These are phyloP conservation scores for Lordiphosa mommai DNA, from an alignment of 1,140 invertebrate genomes.

Conservation along the genomic window DNA sequence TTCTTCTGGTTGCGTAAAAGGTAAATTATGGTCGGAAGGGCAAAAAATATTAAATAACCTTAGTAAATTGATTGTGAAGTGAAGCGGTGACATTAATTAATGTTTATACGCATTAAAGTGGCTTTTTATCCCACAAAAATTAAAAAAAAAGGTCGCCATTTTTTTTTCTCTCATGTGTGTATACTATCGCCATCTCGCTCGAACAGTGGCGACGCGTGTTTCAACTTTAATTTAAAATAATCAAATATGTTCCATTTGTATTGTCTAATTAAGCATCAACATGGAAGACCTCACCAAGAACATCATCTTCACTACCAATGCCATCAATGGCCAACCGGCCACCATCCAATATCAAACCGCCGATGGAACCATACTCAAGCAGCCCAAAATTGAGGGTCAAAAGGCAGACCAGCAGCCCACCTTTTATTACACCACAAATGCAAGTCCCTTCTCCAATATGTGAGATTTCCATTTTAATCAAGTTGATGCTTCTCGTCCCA, in stretches of 20 bases:
- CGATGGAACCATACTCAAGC: conserved; percentile 77
- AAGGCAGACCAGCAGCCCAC: conserved; percentile 82
- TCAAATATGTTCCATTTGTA: conserved; percentile 4
- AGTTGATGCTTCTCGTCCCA: background rate
- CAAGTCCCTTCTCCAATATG: conserved; percentile 77
- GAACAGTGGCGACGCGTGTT: conserved; percentile 26
- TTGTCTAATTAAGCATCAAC: conserved; percentile 16
- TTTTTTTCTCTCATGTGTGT: conserved; percentile 66
- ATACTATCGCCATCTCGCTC: conserved; percentile 33
- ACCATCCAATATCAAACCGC: conserved; percentile 78
- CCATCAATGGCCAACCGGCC: conserved; percentile 74
- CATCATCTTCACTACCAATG: conserved; percentile 76
- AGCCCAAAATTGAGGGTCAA: conserved; percentile 78
- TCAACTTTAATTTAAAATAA: conserved; percentile 12
- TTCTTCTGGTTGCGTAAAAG: conserved; percentile 65
- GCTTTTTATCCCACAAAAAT: conserved; percentile 48
- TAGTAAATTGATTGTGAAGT: background rate
- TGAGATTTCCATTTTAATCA: background rate
- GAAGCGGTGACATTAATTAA: background rate
- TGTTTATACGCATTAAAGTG: conserved; percentile 29
- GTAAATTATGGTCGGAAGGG: conserved; percentile 30
- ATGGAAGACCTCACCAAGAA: conserved; percentile 79
- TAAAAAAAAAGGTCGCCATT: conserved; percentile 70
- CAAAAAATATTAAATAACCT: background rate
- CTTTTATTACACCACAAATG: conserved; percentile 85